Evolutionary conservation across 2,888 invertebrate species (phyloP), one percentile per base, ranked within the genome.

Genomic region (Yponomeuta plumbellus): DNA sequence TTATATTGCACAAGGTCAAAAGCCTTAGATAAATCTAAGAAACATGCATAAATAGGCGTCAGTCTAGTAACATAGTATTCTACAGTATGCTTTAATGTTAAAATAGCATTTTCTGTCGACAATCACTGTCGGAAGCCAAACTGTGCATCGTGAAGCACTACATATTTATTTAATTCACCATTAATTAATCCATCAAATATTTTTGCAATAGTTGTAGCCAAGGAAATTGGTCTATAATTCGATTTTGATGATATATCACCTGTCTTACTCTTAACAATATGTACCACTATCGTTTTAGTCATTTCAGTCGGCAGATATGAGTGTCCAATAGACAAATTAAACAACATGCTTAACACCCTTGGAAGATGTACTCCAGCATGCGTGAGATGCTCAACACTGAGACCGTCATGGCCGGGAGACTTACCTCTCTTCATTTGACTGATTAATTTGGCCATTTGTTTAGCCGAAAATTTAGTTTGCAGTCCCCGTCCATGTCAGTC

Each of bases 21-120:
- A 1, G 66, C 66, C 17, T 61, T 66, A 13, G 65, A 65, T 20
- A 65, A 58, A 17, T 65, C 57, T 11, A 65, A 20, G 13, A 58
- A 65, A 34, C 66, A 66, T 1, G 66, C 59, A 61, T 61, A 66
- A 5, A 66, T 40, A 4, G 39, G 44, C 11, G 66, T 61, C 1
- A 5, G n/a, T 22, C 61, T 61, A 2, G 2, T 10, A 8, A 13
- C 20, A n/a, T 66, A 66, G 61, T 66, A 61, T 6, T 13, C 2
- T 39, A 63, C 40, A 11, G 63, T 40, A 11, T 39, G 63, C 40
- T 63, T 63, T 8, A 63, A 40, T 1, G 3, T 11, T 20, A 40
- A 39, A 1, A 63, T 63, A 13, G 39, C 39, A 11, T 11, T 39
- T 39, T 39, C 58, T 21, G n/a, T 57, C 58, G 58, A 57, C 13